These are phyloP conservation scores for Colinus virginianus DNA, from an alignment of 2,113 vertebrate species.

Conservation along the genomic window DNA sequence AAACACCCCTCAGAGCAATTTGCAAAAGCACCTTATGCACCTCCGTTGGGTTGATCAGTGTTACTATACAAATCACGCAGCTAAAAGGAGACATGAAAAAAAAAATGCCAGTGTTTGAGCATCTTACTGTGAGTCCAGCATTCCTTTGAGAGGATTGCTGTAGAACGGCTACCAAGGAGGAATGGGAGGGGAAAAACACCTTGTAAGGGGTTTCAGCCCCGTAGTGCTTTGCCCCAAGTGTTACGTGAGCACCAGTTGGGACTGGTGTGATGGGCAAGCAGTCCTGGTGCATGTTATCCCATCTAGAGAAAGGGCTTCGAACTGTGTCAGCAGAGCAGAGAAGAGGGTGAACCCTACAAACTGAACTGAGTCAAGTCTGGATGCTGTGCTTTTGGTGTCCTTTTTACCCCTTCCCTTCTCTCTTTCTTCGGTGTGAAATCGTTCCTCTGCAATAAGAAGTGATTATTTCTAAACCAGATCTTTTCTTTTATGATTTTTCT, in stretches of 20 bases:
- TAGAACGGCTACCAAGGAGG: background rate
- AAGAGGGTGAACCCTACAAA: background rate
- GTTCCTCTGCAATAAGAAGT: conserved; percentile 48
- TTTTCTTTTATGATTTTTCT: conserved; percentile 32
- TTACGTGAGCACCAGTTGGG: background rate
- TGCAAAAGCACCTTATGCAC: background rate
- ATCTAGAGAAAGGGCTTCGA: background rate
- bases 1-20: background rate
- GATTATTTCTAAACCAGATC: conserved; percentile 44
- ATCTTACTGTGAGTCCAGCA: no score
- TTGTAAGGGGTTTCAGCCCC: background rate
- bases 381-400: background rate
- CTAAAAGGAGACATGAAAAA: background rate
- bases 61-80: fast-evolving
- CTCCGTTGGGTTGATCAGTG: background rate
- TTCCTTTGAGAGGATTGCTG: background rate
- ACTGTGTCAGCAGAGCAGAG: background rate
- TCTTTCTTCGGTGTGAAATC: background rate
- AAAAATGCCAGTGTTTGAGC: background rate
- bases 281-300: background rate
- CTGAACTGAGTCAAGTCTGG: background rate
- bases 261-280: fast-evolving
- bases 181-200: background rate
- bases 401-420: background rate
- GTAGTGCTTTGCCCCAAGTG: fast-evolving